Evolutionary conservation across 2,797 vertebrate species (phyloP).

Genomic region (Hypotaenidia okinawae): DNA sequence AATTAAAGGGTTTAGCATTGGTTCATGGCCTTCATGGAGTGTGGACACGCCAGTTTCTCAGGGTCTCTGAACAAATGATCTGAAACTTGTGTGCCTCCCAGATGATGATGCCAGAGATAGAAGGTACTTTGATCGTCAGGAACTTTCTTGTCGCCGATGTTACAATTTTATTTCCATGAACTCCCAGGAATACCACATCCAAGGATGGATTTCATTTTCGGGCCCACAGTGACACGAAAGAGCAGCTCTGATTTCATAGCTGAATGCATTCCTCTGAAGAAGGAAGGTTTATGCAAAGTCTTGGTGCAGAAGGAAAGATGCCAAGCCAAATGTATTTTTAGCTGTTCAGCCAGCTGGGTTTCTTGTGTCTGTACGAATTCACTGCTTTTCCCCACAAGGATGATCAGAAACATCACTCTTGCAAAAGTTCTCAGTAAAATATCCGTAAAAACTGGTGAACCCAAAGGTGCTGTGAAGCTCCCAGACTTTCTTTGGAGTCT

Average conservation of each 20-base stretch:
- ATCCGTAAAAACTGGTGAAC: slow-evolving; percentile 22
- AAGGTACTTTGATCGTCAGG: not conserved
- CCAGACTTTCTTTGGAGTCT: not conserved
- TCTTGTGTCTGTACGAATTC: slow-evolving; percentile 33
- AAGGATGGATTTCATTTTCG: slow-evolving; percentile 51
- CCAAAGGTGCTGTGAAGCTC: slow-evolving; percentile 30
- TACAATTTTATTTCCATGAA: not conserved
- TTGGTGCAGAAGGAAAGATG: slow-evolving; percentile 52
- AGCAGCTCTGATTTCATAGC: slow-evolving; percentile 59
- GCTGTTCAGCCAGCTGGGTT: slow-evolving; percentile 50
- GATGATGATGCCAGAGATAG: not conserved
- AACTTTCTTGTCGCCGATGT: not conserved
- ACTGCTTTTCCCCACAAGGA: not conserved
- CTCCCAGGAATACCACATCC: slow-evolving; percentile 25
- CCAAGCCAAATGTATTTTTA: slow-evolving; percentile 69
- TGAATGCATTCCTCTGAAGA: slow-evolving; percentile 21
- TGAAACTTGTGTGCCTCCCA: not conserved
- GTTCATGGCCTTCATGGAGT: not conserved
- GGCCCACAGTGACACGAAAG: slow-evolving; percentile 37
- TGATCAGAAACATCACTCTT: slow-evolving; percentile 33
- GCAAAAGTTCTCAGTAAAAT: slow-evolving; percentile 25
- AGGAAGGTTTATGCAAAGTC: slow-evolving; percentile 43
- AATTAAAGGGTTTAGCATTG: slow-evolving; percentile 37
- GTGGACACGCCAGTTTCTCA: not conserved
- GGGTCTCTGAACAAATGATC: not conserved